Evolutionary conservation across 2,113 vertebrate species (phyloP).

Genomic region (Aegotheles bennettii): DNA sequence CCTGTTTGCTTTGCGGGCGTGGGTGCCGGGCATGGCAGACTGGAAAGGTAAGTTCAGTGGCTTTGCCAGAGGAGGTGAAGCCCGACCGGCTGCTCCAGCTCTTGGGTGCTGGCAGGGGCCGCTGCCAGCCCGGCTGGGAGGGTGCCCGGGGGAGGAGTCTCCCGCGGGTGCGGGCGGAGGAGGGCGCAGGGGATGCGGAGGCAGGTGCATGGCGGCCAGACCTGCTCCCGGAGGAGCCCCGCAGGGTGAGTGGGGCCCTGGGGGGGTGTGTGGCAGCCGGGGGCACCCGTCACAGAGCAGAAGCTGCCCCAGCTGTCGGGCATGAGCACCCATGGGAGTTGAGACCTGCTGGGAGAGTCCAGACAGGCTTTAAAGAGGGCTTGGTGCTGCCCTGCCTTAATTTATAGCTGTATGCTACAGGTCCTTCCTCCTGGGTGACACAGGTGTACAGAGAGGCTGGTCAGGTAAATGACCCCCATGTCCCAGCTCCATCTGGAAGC

Average conservation of each 20-base stretch:
- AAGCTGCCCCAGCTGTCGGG: neutral
- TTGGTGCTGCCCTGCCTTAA: neutral
- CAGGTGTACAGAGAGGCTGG: neutral
- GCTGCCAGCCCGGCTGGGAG: neutral
- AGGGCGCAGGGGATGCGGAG: neutral
- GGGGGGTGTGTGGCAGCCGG: neutral
- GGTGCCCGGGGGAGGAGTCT: conserved; percentile 42
- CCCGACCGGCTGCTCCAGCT: neutral
- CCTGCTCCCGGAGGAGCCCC: neutral
- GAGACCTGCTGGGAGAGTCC: neutral
- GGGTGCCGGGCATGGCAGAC: neutral
- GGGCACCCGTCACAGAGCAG: neutral
- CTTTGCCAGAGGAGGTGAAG: neutral
- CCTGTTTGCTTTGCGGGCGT: conserved; percentile 37
- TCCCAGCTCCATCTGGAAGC: neutral
- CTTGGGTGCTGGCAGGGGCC: neutral
- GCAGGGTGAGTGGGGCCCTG: conserved; percentile 2
- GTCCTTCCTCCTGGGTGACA: neutral
- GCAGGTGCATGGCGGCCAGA: neutral
- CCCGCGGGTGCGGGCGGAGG: neutral
- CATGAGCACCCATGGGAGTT: neutral
- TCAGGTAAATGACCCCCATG: neutral
- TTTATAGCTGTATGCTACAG: neutral
- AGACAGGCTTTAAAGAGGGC: neutral
- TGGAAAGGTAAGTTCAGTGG: conserved; percentile 6